Evolutionary conservation across 30 jellyfish, hydroid and myxozoan genomes (phyloP), one percentile per base, ranked within the genome.

Genomic region (Rhopilema esculentum): DNA sequence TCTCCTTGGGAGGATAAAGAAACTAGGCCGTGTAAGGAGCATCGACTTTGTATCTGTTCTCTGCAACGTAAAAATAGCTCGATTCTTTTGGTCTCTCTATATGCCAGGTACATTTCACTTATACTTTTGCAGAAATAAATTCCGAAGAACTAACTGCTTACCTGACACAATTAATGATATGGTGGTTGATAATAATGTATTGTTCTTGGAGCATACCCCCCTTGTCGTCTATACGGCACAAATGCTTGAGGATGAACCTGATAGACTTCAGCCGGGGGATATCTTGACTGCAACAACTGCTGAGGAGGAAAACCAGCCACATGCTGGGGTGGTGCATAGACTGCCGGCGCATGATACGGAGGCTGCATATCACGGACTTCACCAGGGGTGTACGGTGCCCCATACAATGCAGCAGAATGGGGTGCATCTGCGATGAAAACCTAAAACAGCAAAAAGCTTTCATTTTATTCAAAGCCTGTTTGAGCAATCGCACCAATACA

Each of bases 401-500:
- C 89, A 69, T 90, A 90, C 22, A 81, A 73, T 8, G 98, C 88
- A 1, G 91, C 93, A 28, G 93, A 89, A 21, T 88, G 98, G 64
- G 77, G 92, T 24, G 73, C 76, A 48, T 92, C 97, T 27, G 98
- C 89, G 66, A 92, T 92, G 82, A 69, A 92, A n/a, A 85, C 86
- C 94, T 85, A 50, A 26, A 23, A 71, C n/a, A n/a, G n/a, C n/a
- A n/a, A 61, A 18, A 29, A 0, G 22, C 12, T 40, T 6, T 6
- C 57, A 6, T 2, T 40, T 40, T 6, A 40, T 40, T 40, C 6
- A 12, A 40, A 2, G 57, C 57, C 57, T 12, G 57, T 40, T 6
- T 12, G 6, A 12, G n/a, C n/a, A n/a, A n/a, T n/a, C n/a, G n/a
- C n/a, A n/a, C n/a, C n/a, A n/a, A n/a, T n/a, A n/a, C n/a, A n/a